A percentile compares a stretch with the other conserved stretches of the same genome.
phyloP scores from a whole-genome alignment of 2,113 vertebrate genomes.

The Rhea americana region DNA sequence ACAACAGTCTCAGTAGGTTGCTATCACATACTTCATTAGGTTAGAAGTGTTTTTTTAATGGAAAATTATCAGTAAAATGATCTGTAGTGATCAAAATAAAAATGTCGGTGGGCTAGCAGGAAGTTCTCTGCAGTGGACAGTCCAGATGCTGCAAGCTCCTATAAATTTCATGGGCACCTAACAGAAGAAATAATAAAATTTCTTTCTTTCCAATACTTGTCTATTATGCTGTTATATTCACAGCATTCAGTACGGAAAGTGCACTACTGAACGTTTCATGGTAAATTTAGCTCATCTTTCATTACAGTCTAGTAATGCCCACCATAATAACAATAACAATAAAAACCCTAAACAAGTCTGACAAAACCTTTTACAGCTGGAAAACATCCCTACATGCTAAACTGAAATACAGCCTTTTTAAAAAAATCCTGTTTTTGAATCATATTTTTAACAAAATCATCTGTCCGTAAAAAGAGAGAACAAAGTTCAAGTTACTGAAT shows the following conservation, averaged over 20 bases:
- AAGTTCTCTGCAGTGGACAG: background rate
- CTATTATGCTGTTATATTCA: background rate
- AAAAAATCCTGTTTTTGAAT: background rate
- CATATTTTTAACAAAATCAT: background rate
- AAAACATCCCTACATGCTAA: background rate
- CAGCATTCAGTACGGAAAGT: background rate
- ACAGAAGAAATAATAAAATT: background rate
- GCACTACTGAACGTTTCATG: background rate
- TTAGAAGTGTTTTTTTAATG: background rate
- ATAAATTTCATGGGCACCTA: background rate
- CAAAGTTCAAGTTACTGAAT: conserved; percentile 30
- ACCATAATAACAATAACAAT: background rate
- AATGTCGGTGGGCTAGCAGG: background rate
- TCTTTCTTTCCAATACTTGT: background rate
- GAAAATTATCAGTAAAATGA: background rate
- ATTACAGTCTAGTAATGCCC: background rate
- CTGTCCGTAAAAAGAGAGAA: conserved; percentile 11
- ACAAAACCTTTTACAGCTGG: background rate
- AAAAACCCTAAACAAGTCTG: background rate
- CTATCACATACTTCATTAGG: background rate
- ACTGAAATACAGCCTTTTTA: background rate
- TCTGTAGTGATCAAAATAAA: background rate
- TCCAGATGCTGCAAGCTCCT: background rate
- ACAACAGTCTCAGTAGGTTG: background rate
- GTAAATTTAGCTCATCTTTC: background rate